Evolutionary conservation across 2,797 vertebrate genomes (phyloP), one percentile per base, ranked within the genome.

Genomic region (Rhyacichthys aspro): DNA sequence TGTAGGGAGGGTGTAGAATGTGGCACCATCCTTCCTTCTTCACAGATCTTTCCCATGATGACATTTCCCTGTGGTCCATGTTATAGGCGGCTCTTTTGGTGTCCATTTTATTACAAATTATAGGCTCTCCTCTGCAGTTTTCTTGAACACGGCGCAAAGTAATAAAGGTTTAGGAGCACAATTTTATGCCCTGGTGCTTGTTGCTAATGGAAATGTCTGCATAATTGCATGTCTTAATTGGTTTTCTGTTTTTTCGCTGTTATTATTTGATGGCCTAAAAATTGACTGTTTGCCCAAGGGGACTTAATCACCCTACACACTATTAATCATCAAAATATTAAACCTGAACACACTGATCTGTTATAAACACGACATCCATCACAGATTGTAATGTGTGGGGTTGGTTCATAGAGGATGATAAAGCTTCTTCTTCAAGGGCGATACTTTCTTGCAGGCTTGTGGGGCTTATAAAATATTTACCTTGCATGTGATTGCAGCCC

Each of bases 41-140:
- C 19, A 79, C 86, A 73, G 77, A 85, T 61, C 36, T 85, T 89
- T 90, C 86, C 83, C 89, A 88, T 53, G 59, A 73, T 0, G 58
- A 42, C 1, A 8, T 62, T 33, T 36, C 53, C 23, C 41, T 10
- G 0, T 12, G 1, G 19, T 43, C 49, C 55, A 52, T 19, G 11
- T 39, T 44, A 19, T n/a, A 16, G 33, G 54, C 23, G 1, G 10
- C n/a, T 59, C 28, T 52, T 5, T 0, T 8, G 47, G 19, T 58
- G 17, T 52, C 18, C 63, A 32, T 48, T 18, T 46, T 19, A 14
- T n/a, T n/a, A n/a, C 17, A 19, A 23, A 34, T 37, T 37, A 37
- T 37, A 37, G 7, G 18, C 16, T 37, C 11, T 11, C 6, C 16
- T 5, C 7, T 32, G 8, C 18, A 2, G 17, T 14, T 39, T 39